Base-by-base conservation (phyloP, 1,140 invertebrate species). In the Drosophila watanabei region DNA sequence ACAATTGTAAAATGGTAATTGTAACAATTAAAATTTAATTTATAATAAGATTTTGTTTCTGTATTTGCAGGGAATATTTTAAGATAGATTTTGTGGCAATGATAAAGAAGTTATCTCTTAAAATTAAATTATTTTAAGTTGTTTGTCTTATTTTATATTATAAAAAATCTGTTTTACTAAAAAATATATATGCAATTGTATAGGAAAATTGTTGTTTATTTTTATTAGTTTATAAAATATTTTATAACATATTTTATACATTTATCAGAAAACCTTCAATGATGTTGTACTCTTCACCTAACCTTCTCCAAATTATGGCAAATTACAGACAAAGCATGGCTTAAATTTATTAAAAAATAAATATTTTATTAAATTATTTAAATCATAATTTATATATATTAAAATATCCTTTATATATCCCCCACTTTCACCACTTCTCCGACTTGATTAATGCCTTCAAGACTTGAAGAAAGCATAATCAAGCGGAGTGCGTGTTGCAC, bases 401-500 rank as follows among this genome's bases (percentile, higher is more conserved):
- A 0, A 30, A 28, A n/a, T 10, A 7, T 6, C 4, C 5, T 4
- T 0, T 11, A n/a, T 4, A 14, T 39, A 20, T 39, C 16, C n/a
- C 20, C 8, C 2, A n/a, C 18, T 28, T 45, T 14, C 11, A 20
- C 18, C 5, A 0, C 14, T 13, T 5, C 9, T 32, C 11, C 13
- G n/a, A 32, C 45, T 30, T 37, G 16, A 61, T 62, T 48, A 48
- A 61, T 61, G 58, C n/a, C 13, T 39, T 60, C 13, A 43, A n/a
- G 18, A 9, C 28, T 13, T 28, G 8, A 24, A 11, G 32, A 46
- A 39, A 11, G 37, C 39, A 35, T 28, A 52, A 56, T 57, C 51
- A 72, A 51, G 60, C 71, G 35, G 62, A 88, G 65, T 79, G 54
- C 83, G 87, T 88, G 87, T 79, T 88, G 85, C 73, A 89, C 65